Conservation (phyloP, 2,797 vertebrate species). For the Micropoecilia bifurca region DNA sequence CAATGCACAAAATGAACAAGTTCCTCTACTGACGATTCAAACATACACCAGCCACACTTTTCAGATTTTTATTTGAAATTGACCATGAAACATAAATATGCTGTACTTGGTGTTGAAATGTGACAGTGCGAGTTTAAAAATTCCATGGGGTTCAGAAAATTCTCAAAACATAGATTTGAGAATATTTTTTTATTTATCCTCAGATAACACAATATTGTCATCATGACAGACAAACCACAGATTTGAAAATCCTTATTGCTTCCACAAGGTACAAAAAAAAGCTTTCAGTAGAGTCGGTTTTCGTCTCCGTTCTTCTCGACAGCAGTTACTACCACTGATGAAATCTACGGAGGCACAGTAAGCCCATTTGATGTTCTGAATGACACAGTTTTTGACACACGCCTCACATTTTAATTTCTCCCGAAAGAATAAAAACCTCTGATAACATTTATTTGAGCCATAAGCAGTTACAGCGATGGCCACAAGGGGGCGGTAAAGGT, state of each 20-base stretch:
- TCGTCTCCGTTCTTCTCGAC: slow-evolving; percentile 29
- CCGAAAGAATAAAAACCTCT: slow-evolving; percentile 42
- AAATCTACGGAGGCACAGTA: slow-evolving; percentile 39
- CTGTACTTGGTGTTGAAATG: background rate
- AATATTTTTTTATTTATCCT: slow-evolving; percentile 24
- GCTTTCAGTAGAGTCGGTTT: slow-evolving; percentile 24
- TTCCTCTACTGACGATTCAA: background rate
- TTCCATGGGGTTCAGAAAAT: background rate
- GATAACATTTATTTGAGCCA: slow-evolving; percentile 24
- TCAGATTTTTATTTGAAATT: background rate
- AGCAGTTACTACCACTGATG: slow-evolving; percentile 7
- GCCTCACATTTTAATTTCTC: slow-evolving; percentile 17
- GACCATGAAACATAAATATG: background rate
- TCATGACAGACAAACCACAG: slow-evolving; percentile 61
- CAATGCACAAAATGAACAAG: background rate
- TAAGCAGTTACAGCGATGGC: slow-evolving; percentile 29
- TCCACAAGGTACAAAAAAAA: slow-evolving; percentile 54
- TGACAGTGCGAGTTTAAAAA: background rate
- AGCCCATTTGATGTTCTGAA: slow-evolving; percentile 17
- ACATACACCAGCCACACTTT: background rate
- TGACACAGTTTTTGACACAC: slow-evolving; percentile 21
- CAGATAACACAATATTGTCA: slow-evolving; percentile 16
- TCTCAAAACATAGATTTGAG: slow-evolving; percentile 1
- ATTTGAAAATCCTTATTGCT: slow-evolving; percentile 50
- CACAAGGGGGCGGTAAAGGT: slow-evolving; percentile 26